Percentiles rank a stretch among this genome's conserved stretches.
Evolutionary conservation across 2,888 invertebrate species (phyloP).

Genomic region (Lycaena phlaeas): DNA sequence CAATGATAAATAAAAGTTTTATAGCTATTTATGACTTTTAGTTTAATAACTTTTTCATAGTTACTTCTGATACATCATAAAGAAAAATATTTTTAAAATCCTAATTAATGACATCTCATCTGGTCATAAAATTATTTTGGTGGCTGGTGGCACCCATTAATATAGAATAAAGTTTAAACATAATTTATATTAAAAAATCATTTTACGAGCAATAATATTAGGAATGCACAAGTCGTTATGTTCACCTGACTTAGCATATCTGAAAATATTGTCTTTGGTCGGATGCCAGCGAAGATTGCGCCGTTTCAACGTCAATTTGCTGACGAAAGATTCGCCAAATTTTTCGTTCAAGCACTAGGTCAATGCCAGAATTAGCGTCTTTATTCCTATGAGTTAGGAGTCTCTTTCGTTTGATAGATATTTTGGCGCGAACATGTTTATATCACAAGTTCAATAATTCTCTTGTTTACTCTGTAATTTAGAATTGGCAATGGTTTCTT

Average conservation of each 20-base stretch:
- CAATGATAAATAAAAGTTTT: too few relatives aligned
- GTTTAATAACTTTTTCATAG: too few relatives aligned
- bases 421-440: not conserved
- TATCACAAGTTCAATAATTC: slow-evolving; percentile 1
- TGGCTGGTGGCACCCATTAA: too few relatives aligned
- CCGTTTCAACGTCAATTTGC: slow-evolving; percentile 21
- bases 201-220: not conserved
- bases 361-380: not conserved
- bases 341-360: not conserved
- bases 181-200: not conserved
- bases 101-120: too few relatives aligned
- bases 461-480: not conserved
- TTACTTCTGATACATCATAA: too few relatives aligned
- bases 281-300: slow-evolving; percentile 32
- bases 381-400: not conserved
- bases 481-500: not conserved
- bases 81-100: too few relatives aligned
- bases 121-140: too few relatives aligned
- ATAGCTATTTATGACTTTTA: too few relatives aligned
- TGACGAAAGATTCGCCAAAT: slow-evolving; percentile 14
- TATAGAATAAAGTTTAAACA: too few relatives aligned
- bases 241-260: slow-evolving; percentile 15
- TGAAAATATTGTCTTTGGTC: slow-evolving; percentile 31
- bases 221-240: not conserved
- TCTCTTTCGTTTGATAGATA: not conserved